phyloP scores from a whole-genome alignment of 1,140 invertebrate genomes.

The Pseudomyrmex gracilis region DNA sequence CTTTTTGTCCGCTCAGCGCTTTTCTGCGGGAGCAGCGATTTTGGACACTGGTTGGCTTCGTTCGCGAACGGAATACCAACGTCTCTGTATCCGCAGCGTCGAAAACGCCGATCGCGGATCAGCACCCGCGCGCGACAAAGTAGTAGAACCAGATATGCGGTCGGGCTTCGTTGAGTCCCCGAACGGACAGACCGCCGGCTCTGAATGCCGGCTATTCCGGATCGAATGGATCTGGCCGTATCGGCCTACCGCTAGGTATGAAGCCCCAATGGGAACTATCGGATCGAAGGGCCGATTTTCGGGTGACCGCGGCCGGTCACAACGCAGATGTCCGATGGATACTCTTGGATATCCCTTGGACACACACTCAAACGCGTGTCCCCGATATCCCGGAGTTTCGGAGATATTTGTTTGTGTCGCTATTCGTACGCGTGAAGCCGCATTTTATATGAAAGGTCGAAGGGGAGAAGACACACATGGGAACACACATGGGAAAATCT shows the following conservation, averaged over 20 bases:
- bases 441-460: background rate
- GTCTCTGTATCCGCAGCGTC: slow-evolving; percentile 33
- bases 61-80: background rate
- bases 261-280: slow-evolving; percentile 49
- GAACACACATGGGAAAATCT: too few species aligned
- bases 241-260: slow-evolving; percentile 57
- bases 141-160: slow-evolving; percentile 54
- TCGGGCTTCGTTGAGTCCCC: slow-evolving; percentile 56
- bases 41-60: slow-evolving; percentile 22
- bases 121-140: slow-evolving; percentile 34
- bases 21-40: slow-evolving; percentile 42
- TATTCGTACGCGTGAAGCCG: background rate
- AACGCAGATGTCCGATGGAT: slow-evolving; percentile 39
- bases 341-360: slow-evolving; percentile 43
- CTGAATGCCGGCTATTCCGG: slow-evolving; percentile 60
- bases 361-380: background rate
- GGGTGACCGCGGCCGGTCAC: slow-evolving; percentile 27
- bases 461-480: too few species aligned
- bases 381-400: background rate
- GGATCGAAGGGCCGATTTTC: slow-evolving; percentile 55
- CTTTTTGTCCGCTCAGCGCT: slow-evolving; percentile 35
- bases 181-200: slow-evolving; percentile 22
- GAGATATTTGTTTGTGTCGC: slow-evolving; percentile 10
- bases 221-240: slow-evolving; percentile 56
- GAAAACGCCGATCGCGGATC: slow-evolving; percentile 48